Evolutionary conservation across 2,797 vertebrate genomes (phyloP).

Genomic region (Dromococcyx pavoninus): DNA sequence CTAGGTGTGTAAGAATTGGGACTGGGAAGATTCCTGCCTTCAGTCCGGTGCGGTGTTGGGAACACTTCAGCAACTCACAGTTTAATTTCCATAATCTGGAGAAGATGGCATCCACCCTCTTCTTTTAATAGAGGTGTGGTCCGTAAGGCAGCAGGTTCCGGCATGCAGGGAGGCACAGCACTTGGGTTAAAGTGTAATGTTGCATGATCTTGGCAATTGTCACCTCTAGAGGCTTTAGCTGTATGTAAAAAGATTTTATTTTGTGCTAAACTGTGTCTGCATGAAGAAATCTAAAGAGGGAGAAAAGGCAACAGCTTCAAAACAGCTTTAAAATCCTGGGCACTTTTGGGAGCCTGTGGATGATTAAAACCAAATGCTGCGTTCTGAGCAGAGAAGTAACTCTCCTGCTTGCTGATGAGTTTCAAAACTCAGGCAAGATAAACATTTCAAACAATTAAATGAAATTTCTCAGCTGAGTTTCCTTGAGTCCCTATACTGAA

Average conservation of each 20-base stretch:
- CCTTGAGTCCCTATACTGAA: background rate
- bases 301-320: background rate
- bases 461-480: background rate
- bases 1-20: background rate
- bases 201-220: background rate
- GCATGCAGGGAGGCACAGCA: slow-evolving; percentile 3
- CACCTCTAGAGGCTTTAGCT: background rate
- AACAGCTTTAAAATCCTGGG: background rate
- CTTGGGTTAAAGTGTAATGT: background rate
- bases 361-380: background rate
- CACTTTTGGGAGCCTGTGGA: background rate
- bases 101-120: slow-evolving; percentile 37
- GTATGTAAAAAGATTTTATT: background rate
- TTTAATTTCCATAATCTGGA: slow-evolving; percentile 46
- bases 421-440: slow-evolving; percentile 46
- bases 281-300: background rate
- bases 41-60: background rate
- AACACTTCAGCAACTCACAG: background rate
- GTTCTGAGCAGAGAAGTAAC: background rate
- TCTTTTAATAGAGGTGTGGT: slow-evolving; percentile 52
- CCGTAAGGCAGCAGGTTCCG: background rate
- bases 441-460: slow-evolving; percentile 6
- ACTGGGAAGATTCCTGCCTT: background rate
- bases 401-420: slow-evolving; percentile 36
- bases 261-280: background rate